A percentile compares a stretch with the other conserved stretches of the same genome.
phyloP scores from a whole-genome alignment of 1,140 invertebrate species.

The Drosophila asahinai region DNA sequence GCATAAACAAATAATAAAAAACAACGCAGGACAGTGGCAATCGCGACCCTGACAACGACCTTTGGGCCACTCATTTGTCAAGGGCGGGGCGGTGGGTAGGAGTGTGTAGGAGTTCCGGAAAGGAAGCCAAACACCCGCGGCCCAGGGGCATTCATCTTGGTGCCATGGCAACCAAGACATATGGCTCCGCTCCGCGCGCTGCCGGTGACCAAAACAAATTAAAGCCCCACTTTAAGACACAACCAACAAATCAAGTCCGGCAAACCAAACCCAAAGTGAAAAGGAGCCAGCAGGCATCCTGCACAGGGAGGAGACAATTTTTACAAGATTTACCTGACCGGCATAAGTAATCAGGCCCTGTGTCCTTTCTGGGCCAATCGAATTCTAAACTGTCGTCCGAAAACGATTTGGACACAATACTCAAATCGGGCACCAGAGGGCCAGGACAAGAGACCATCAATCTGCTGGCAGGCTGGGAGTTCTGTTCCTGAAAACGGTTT shows the following conservation, averaged over 20 bases:
- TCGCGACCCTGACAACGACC: conserved; percentile 79
- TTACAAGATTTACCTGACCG: conserved; percentile 80
- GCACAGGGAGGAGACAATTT: conserved; percentile 51
- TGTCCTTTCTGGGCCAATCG: conserved; percentile 48
- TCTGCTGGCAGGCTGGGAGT: background rate
- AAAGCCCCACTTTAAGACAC: conserved; percentile 70
- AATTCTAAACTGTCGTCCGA: conserved; percentile 79
- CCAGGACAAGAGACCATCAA: conserved; percentile 34
- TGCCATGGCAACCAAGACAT: conserved; percentile 55
- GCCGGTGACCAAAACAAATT: conserved; percentile 66
- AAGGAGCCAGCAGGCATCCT: conserved; percentile 3
- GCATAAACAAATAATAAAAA: conserved; percentile 82
- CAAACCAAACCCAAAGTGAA: conserved; percentile 18
- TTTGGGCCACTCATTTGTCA: conserved; percentile 77
- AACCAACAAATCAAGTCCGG: conserved; percentile 66
- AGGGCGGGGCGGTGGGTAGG: conserved; percentile 20
- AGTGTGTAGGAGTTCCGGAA: conserved; percentile 22
- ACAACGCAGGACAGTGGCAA: conserved; percentile 22
- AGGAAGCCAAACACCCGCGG: conserved; percentile 49
- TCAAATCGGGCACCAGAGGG: conserved; percentile 25
- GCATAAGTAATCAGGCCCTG: conserved; percentile 73
- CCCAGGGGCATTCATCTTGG: conserved; percentile 32
- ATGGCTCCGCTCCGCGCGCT: conserved; percentile 42
- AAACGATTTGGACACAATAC: conserved; percentile 73
- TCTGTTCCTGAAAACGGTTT: conserved; percentile 1